Conservation (phyloP, 92 coral and sea anemone species). For the Pocillopora meandrina region DNA sequence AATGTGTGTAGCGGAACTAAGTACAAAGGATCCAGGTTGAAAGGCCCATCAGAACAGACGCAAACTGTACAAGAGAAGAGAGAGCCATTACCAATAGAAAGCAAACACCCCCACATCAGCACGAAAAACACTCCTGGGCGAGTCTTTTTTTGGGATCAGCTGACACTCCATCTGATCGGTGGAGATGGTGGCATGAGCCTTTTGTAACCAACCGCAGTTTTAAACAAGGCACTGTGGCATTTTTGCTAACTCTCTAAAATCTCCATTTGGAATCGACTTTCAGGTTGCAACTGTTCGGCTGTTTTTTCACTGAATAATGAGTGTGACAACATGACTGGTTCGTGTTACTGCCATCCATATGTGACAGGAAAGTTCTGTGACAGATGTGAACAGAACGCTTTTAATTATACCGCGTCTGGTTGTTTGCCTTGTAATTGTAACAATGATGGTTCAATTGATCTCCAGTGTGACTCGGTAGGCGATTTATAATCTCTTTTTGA, state of each 20-base stretch:
- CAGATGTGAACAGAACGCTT: conserved; percentile 73
- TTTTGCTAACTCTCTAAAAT: neutral
- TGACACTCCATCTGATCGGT: no score
- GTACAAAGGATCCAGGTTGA: no score
- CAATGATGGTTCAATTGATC: conserved; percentile 60
- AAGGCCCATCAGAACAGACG: no score
- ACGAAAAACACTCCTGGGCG: no score
- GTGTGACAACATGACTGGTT: conserved; percentile 78
- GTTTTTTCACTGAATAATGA: conserved; percentile 57
- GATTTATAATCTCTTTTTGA: neutral
- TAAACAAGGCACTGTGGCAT: neutral
- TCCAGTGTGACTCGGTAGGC: conserved; percentile 86
- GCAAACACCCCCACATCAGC: no score
- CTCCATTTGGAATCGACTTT: neutral
- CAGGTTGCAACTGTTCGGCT: conserved; percentile 82
- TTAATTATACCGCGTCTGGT: conserved; percentile 82
- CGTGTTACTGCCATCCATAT: conserved; percentile 72
- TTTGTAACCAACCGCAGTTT: neutral
- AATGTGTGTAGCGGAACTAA: no score
- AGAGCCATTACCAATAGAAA: no score
- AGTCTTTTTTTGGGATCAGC: no score
- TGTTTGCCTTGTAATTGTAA: conserved; percentile 81
- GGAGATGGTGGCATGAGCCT: no score
- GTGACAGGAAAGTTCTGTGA: conserved; percentile 79
- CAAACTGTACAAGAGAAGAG: no score